Conservation (phyloP, 2,113 vertebrate genomes). For the Orycteropus afer region DNA sequence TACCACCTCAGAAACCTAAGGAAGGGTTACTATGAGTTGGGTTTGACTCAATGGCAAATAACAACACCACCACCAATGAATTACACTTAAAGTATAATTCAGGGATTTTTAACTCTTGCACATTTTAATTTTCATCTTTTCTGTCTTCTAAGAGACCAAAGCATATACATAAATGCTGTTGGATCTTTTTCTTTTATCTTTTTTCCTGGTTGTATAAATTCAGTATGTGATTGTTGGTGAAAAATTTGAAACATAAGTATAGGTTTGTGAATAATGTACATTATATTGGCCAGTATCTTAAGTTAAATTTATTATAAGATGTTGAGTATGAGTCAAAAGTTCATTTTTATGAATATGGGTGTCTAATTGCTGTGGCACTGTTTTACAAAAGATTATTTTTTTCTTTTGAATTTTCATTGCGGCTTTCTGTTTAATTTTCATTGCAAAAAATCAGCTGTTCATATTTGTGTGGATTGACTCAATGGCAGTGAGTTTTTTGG, state of each 20-base stretch:
- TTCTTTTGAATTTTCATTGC: neutral
- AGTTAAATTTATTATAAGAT: neutral
- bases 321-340: neutral
- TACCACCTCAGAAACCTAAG: no score
- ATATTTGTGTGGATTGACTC: neutral
- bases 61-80: no score
- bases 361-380: no score
- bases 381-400: neutral
- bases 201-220: conserved; percentile 3
- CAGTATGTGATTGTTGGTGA: neutral
- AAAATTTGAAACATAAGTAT: neutral
- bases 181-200: neutral
- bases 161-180: neutral
- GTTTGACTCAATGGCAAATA: no score
- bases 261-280: neutral
- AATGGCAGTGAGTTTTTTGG: no score
- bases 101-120: neutral
- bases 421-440: no score
- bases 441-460: neutral
- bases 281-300: neutral
- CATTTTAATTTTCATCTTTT: neutral
- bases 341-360: neutral
- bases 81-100: neutral
- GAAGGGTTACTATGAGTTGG: no score
- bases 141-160: neutral